Evolutionary conservation across 2,888 invertebrate genomes (phyloP).

Genomic region (Exocentrus adspersus): DNA sequence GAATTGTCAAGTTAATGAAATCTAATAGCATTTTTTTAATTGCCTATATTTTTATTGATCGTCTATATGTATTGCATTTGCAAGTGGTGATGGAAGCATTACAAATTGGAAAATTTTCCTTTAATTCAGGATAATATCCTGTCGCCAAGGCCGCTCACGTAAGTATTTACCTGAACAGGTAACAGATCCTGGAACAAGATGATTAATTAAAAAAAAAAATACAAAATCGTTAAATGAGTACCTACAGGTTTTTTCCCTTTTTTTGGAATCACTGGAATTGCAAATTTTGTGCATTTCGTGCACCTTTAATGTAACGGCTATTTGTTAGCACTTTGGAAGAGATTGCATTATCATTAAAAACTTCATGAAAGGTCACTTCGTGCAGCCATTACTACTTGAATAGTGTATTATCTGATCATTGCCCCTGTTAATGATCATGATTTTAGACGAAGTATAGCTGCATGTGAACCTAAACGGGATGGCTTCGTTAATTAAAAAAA

Average conservation of each 20-base stretch:
- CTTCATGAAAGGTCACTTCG: constrained; percentile 11
- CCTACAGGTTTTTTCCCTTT: no score
- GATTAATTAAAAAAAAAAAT: background rate
- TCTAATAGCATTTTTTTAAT: no score
- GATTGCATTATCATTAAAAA: background rate
- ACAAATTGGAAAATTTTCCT: background rate
- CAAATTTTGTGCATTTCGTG: no score
- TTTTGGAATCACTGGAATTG: no score
- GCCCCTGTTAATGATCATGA: constrained; percentile 7
- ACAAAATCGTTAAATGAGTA: no score
- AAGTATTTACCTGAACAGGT: background rate
- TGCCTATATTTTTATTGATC: no score
- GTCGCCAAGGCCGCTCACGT: background rate
- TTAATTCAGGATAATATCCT: background rate
- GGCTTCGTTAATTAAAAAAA: background rate
- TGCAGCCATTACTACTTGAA: constrained; percentile 3
- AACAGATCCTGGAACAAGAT: no score
- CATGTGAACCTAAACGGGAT: constrained; percentile 8
- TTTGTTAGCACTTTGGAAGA: no score
- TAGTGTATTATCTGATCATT: constrained; percentile 8
- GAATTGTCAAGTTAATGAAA: background rate
- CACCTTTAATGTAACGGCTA: no score
- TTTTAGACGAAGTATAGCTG: background rate
- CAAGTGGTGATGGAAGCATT: background rate
- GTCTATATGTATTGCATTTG: no score